These are phyloP conservation scores for Psix sp. DNA, from an alignment of 1,140 invertebrate genomes.

Conservation along the genomic window DNA sequence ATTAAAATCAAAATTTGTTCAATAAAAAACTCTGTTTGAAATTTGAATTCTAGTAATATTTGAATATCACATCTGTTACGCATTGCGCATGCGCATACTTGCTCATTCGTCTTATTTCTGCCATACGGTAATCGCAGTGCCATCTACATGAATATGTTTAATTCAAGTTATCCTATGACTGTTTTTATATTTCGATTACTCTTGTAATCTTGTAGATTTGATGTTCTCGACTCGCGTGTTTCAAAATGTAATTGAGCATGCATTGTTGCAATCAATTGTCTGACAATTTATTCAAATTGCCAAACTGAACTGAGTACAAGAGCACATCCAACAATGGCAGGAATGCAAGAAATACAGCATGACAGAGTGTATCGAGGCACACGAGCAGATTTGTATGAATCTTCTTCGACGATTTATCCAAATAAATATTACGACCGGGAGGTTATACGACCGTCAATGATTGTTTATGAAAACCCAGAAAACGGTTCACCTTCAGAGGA, in stretches of 20 bases:
- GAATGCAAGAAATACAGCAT: conserved; percentile 58
- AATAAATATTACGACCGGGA: conserved; percentile 65
- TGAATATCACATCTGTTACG: neutral
- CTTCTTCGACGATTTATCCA: conserved; percentile 21
- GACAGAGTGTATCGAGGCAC: conserved; percentile 64
- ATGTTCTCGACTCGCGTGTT: neutral
- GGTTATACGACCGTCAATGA: conserved; percentile 69
- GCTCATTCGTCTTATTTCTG: neutral
- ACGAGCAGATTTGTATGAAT: conserved; percentile 43
- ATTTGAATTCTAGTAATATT: neutral
- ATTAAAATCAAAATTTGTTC: too few relatives aligned
- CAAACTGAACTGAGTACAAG: too few relatives aligned
- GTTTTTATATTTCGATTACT: neutral
- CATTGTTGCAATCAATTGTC: neutral
- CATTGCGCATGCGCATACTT: neutral
- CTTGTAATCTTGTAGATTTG: neutral
- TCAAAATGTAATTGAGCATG: conserved; percentile 1
- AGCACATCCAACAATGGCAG: conserved; percentile 47
- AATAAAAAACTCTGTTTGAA: too few relatives aligned
- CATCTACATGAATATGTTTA: too few relatives aligned
- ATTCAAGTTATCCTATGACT: too few relatives aligned
- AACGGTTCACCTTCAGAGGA: conserved; percentile 65
- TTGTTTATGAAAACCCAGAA: conserved; percentile 63
- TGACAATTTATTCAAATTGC: neutral
- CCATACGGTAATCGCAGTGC: too few relatives aligned